Base-by-base conservation (phyloP, 2,113 vertebrate genomes). In the Triplophysa tibetana region DNA sequence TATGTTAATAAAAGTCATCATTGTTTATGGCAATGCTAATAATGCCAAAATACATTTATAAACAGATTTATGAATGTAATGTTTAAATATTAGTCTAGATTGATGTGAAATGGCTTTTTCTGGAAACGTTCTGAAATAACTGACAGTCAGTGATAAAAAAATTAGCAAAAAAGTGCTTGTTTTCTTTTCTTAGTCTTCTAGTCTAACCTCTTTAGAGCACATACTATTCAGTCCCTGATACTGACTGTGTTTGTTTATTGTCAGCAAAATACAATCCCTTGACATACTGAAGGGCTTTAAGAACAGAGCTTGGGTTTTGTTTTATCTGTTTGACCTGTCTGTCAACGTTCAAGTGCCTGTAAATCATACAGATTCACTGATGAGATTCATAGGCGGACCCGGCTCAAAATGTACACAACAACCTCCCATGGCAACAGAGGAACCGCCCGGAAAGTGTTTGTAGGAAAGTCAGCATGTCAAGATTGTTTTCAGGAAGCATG, bases 391-490 rank as follows among this genome's bases (percentile, higher is more conserved):
- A 45, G 14, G 62, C 78, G 45, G 43, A 65, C 70, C 61, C 7
- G 12, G 67, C 21, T 70, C 45, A 65, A 65, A 13, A 52, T 43
- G n/a, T 29, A 24, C 58, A 41, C 26, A 50, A 72, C 26, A n/a
- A 66, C 65, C 70, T 38, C 72, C 66, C 19, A 60, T 58, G 14
- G 66, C 66, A 83, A 80, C 78, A 63, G 21, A n/a, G 38, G 8
- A 62, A 58, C 0, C 9, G 19, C 58, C 19, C 14, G 9, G 13
- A 63, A 41, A 21, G 45, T 76, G n/a, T n/a, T n/a, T 60, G 48
- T 33, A 79, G 72, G 29, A 48, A 38, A 38, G 54, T 33, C 29
- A 43, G 64, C 17, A 65, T 61, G 52, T 38, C 77, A 33, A 26
- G 60, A 60, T 61, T 76, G 58, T 69, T 75, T 54, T n/a, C 24